Conservation (phyloP, 1,140 invertebrate genomes). For the Solenopsis invicta region DNA sequence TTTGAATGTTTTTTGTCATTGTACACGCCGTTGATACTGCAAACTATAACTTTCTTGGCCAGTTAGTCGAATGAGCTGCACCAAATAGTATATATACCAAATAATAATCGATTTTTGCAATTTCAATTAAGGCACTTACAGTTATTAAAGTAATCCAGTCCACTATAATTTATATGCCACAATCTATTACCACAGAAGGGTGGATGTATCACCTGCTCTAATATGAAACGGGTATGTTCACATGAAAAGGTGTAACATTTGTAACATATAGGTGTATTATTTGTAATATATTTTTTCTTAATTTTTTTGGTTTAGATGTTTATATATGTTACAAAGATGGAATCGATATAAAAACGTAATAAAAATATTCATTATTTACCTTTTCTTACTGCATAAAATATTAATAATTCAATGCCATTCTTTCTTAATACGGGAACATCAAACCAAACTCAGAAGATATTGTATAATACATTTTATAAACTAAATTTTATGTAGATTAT, state of each 20-base stretch:
- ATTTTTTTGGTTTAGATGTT: background rate
- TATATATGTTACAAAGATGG: too few relatives aligned
- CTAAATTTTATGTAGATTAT: too few relatives aligned
- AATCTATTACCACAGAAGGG: background rate
- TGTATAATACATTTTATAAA: background rate
- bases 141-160: slow-evolving; percentile 12
- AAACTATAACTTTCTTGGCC: too few relatives aligned
- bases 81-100: too few relatives aligned
- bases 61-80: background rate
- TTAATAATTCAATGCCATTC: too few relatives aligned
- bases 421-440: too few relatives aligned
- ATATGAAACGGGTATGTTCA: background rate
- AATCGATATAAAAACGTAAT: too few relatives aligned
- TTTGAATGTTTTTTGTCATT: too few relatives aligned
- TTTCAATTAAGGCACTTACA: background rate
- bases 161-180: background rate
- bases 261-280: background rate
- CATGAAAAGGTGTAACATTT: background rate
- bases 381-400: too few relatives aligned
- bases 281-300: background rate
- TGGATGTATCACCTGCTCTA: background rate
- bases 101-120: too few relatives aligned
- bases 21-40: too few relatives aligned
- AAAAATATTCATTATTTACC: too few relatives aligned
- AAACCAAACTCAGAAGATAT: background rate